phyloP scores from a whole-genome alignment of 2,797 vertebrate genomes.

The Ctenochaetus hawaiiensis region DNA sequence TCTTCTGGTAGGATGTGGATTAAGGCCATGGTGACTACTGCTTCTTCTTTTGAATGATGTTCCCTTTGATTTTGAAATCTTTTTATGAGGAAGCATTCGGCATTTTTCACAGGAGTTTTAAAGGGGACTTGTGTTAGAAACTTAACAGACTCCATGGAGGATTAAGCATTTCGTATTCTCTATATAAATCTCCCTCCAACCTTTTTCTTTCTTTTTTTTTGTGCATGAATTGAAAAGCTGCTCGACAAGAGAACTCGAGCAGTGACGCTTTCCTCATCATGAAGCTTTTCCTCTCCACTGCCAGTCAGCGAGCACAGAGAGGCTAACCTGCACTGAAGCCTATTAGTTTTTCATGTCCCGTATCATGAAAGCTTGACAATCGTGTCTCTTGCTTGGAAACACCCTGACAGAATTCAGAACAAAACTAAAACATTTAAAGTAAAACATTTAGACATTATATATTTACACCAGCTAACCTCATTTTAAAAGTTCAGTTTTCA shows the following conservation, averaged over 20 bases:
- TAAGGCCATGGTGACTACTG: neutral
- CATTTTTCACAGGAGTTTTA: constrained; percentile 34
- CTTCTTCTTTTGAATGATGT: constrained; percentile 19
- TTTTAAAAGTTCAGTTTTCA: constrained; percentile 25
- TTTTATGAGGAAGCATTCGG: constrained; percentile 41
- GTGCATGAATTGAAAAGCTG: constrained; percentile 16
- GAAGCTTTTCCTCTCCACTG: constrained; percentile 21
- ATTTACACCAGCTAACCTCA: constrained; percentile 34
- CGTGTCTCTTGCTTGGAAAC: constrained; percentile 21
- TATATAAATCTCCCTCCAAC: constrained; percentile 15
- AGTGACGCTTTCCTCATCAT: constrained; percentile 25
- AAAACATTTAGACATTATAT: constrained; percentile 39
- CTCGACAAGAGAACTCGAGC: constrained; percentile 31
- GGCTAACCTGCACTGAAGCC: constrained; percentile 25
- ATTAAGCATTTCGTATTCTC: constrained; percentile 20
- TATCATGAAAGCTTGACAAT: constrained; percentile 21
- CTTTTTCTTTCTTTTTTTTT: constrained; percentile 3
- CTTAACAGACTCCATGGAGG: constrained; percentile 34
- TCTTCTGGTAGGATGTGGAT: constrained; percentile 14
- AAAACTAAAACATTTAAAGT: constrained; percentile 35
- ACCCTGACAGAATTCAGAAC: constrained; percentile 27
- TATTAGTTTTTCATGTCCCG: constrained; percentile 51
- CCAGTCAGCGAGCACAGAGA: constrained; percentile 15
- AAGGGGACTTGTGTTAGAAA: constrained; percentile 41
- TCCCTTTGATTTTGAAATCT: constrained; percentile 46